Base-by-base conservation (phyloP, 2,888 invertebrate genomes). In the Gymnocheta viridis region DNA sequence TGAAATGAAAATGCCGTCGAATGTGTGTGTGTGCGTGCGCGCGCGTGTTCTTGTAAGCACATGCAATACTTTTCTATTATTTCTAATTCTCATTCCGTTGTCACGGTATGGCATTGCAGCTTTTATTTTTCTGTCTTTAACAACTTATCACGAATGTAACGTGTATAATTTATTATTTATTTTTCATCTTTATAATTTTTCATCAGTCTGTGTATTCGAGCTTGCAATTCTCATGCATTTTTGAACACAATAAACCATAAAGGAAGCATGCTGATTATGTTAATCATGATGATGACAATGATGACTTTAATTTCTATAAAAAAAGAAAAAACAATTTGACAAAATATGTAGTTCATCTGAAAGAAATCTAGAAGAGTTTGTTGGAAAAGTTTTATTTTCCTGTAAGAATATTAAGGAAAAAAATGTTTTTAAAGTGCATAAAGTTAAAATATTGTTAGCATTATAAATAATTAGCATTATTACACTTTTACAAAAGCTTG, bases 141-240 rank as follows among this genome's bases (percentile, higher is more conserved):
- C 9, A 49, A 27, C 54, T 74, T 69, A 70, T 82, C 81, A 64
- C 64, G 81, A 82, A 54, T 70, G 76, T 47, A 70, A 74, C 64
- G 64, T 74, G 41, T 27, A 49, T 69, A 58, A 66, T 67, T 67
- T 76, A 58, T 60, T n/a, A 12, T 49, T 56, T 80, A 58, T 74
- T 74, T 51, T 24, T 44, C n/a, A 32, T 29, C 10, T 29, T 22
- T 19, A 27, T 72, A 70, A 83, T 76, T 80, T 83, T 66, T 80
- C 80, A 80, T 66, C 66, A 72, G 64, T 56, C 29, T 58, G 44
- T 76, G 64, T 66, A 54, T 32, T 76, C 29, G 41, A 60, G 60
- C 77, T 69, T 78, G 32, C 35, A 70, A 9, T 64, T 38, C 27
- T 72, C 7, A 58, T 80, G 49, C 64, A 66, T 70, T 79, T 79